Evolutionary conservation across 2,113 vertebrate species (phyloP), one percentile per base, ranked within the genome.

Genomic region (Corvus moneduloides): DNA sequence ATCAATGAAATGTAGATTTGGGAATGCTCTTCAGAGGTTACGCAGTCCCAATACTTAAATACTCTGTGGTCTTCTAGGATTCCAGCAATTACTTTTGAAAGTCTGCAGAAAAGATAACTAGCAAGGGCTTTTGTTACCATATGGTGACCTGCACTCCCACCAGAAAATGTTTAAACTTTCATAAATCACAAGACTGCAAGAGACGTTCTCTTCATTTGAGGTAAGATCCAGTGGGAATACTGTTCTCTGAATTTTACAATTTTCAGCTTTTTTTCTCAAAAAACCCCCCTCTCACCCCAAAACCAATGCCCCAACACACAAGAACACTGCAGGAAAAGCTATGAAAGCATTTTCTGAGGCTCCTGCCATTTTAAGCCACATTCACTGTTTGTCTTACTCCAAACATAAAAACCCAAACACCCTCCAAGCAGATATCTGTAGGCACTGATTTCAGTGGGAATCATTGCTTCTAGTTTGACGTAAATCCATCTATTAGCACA

Each of bases 81-180:
- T 86, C 64, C 59, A 84, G 79, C 52, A n/a, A 20, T 76, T 75
- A 85, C 30, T 72, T 93, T 30, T 79, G n/a, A 19, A 92, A 93
- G 54, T 46, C 67, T 28, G 37, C n/a, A 83, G 59, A 66, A 85
- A 89, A 77, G 64, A 46, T 52, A 81, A 84, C 63, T 74, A 89
- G 62, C n/a, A 89, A 84, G 75, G 73, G 43, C 22, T 62, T 90
- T 75, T 83, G 66, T 74, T 49, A 76, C 71, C 69, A 77, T 74
- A 86, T 54, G 63, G 71, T 76, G 84, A 94, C 89, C 84, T 3
- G 28, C 20, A 58, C 59, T 93, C 77, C 51, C 73, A 87, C 35
- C 77, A 91, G 87, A 93, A 87, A 84, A 93, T 15, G 37, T 76
- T 92, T 69, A 74, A 94, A 89, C 51, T 94, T 94, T 44, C 46